Evolutionary conservation across 2,113 vertebrate genomes (phyloP), one percentile per base, ranked within the genome.

Genomic region (Myanophis thanlyinensis): DNA sequence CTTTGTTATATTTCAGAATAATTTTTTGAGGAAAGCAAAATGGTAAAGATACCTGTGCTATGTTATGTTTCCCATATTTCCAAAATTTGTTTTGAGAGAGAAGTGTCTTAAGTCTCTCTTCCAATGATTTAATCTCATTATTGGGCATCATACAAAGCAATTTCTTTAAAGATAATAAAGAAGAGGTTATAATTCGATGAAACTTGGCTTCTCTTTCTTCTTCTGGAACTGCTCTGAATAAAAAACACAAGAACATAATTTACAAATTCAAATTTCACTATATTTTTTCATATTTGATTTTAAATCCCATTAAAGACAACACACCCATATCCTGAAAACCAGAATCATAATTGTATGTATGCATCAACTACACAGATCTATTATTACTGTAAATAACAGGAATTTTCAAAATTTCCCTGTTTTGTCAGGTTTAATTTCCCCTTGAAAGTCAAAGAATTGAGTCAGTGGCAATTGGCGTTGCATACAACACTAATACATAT

Each of bases 161-260:
- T 94, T 97, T 98, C 96, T 98, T 99, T 91, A 99, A 97, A 40
- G 99, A 99, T 96, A 99, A 95, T 91, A 99, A 97, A 56, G 99
- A 99, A 94, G 98, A 98, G 48, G 99, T 99, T 91, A 99, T 94
- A 97, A 99, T 98, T 89, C 99, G 98, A 46, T 98, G 95, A 92
- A 98, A 99, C 96, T 99, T 99, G 59, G 98, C 97, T 95, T 99
- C 98, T 94, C 99, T 98, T 97, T 99, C 99, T 96, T 99, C 99
- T 46, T 98, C 98, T 59, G 98, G 98, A 88, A 99, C 98, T 93
- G 97, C 98, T 97, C 98, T 99, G 92, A 53, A 93, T 8, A 67
- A 15, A 91, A 88, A 90, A 56, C 1, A 88, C 85, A 93, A 67
- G 11, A 92, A 40, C 20, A 0, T 25, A 88, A 86, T 49, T 91